Base-by-base conservation (phyloP, 2,797 vertebrate species). In the Erpetoichthys calabaricus region DNA sequence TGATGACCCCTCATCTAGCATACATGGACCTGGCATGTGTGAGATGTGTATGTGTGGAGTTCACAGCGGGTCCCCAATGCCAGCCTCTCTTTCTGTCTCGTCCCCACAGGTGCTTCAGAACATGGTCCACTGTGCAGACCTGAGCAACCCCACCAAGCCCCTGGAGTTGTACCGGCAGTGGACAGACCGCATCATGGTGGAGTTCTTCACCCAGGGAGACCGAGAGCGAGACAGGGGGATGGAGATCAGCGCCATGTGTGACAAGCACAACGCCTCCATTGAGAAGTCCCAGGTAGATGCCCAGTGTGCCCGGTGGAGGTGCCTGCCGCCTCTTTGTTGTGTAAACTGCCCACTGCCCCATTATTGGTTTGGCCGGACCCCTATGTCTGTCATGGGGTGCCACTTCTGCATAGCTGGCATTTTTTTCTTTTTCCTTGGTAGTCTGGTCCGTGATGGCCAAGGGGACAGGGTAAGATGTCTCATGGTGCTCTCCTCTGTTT, bases 171-270 rank as follows among this genome's bases (percentile, higher is more conserved):
- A 97, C 77, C 82, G 87, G 41, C 81, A 84, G 60, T 95, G 93
- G 93, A 95, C 91, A 0, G 83, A 92, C 57, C 87, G 89, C 57
- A 91, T 94, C 76, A 95, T 91, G 86, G 80, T 75, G 63, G 92
- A 95, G 74, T 89, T 91, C 70, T 95, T 93, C 78, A 80, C 63
- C 5, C 93, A 97, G 59, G 93, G 93, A 0, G 93, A 97, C 73
- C 60, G 77, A 0, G 93, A 97, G 67, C 75, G 92, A 1, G 91
- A 92, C 63, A 85, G 82, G 8, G 91, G 86, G 63, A 89, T 97
- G 80, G 91, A 97, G 74, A 89, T 97, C 79, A 97, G 93, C 63
- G 90, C 92, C 61, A 97, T 96, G 92, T 97, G 92, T 0, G 91
- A 96, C 77, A 94, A 91, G 64, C 89, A 87, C 74, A 92, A 84